Percentiles rank a stretch among this genome's conserved stretches.
phyloP scores from a whole-genome alignment of 1,140 invertebrate genomes.

The Adelges cooleyi region DNA sequence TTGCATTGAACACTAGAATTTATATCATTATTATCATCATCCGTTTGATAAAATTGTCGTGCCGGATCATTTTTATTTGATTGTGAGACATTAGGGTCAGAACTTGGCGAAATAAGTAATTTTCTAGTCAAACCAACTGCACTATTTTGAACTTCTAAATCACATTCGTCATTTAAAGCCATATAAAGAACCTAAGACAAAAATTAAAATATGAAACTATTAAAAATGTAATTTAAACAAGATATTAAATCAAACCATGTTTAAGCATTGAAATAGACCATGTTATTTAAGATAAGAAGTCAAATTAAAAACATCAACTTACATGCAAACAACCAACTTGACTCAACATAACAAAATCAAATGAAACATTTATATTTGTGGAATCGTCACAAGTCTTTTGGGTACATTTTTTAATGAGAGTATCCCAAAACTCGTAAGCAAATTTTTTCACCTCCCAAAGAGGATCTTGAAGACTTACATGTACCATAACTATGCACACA shows the following conservation, averaged over 20 bases:
- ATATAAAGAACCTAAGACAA: background rate
- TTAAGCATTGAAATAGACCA: too few species aligned
- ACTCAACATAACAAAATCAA: background rate
- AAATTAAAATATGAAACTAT: background rate
- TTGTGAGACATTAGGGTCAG: background rate
- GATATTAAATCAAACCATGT: too few species aligned
- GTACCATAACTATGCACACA: constrained; percentile 10
- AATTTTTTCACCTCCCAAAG: constrained; percentile 24
- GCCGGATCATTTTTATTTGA: too few species aligned
- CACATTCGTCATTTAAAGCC: constrained; percentile 12
- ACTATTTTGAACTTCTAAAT: constrained; percentile 19
- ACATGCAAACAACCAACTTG: background rate
- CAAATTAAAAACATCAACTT: background rate
- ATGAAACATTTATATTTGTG: background rate
- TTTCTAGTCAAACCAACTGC: background rate
- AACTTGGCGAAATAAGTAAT: background rate
- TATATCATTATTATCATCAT: too few species aligned
- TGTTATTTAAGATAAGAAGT: too few species aligned
- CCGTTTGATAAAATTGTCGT: too few species aligned
- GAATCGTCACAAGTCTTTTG: background rate
- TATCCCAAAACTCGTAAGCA: constrained; percentile 19
- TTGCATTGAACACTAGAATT: background rate
- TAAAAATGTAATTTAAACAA: too few species aligned
- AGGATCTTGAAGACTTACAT: constrained; percentile 12
- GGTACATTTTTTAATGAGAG: background rate